Base-by-base conservation (phyloP, 2,113 vertebrate genomes). In the Ictidomys tridecemlineatus region DNA sequence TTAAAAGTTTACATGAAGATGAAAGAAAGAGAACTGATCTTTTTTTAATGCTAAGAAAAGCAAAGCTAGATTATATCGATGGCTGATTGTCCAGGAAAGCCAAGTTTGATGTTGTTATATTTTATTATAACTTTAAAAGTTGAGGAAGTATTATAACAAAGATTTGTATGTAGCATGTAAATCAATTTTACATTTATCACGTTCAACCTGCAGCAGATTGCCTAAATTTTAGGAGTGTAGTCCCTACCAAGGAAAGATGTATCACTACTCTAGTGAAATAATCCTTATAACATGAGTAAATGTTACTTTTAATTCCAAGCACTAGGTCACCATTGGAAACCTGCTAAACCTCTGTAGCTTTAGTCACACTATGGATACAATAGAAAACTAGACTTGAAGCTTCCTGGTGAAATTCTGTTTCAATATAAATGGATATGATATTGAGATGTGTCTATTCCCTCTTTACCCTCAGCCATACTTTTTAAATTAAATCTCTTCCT, bases 401-500 rank as follows among this genome's bases (percentile, higher is more conserved):
- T 67, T n/a, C 63, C 5, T 70, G 8, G 2, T 51, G 67, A 89
- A 72, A 76, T 82, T 72, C 45, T 89, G 8, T 78, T 97, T 78
- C 72, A 58, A 1, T 88, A 28, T 70, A 93, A 88, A 63, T 42
- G 39, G 17, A 85, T 87, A 65, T 56, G 26, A 93, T 51, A 20
- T 80, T 79, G 85, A 87, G 34, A 80, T 58, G 8, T 28, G 12
- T 70, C n/a, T 95, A 58, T 89, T 96, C 26, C 80, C 48, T 51
- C 12, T 83, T 96, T 94, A 77, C 42, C 58, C 67, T 65, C 86
- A 82, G 67, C 56, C 45, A 89, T 37, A 83, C 18, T 69, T 87
- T 91, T 88, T 65, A 93, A 94, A 70, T 39, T 63, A 42, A 85
- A 65, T 76, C 82, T 24, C 3, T 96, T 85, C 45, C 58, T 56